phyloP scores from a whole-genome alignment of 2,113 vertebrate genomes.

The Sturnira hondurensis region DNA sequence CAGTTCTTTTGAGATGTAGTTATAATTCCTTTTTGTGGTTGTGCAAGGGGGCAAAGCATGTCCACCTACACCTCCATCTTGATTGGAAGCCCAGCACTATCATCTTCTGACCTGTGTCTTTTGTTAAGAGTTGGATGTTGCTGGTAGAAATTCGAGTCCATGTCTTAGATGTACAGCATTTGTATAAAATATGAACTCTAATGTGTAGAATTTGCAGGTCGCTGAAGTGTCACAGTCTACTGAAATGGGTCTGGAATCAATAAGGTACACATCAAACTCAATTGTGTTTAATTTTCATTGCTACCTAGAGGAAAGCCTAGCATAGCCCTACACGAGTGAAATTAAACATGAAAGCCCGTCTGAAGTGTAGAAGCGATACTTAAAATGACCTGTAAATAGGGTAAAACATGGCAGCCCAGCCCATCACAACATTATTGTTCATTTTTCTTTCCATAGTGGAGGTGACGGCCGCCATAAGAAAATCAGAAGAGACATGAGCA shows the following conservation, averaged over 20 bases:
- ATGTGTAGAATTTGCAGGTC: conserved; percentile 70
- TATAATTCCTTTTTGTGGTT: no score
- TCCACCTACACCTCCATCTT: no score
- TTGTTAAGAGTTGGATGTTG: neutral
- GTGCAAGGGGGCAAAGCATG: no score
- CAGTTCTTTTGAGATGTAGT: no score
- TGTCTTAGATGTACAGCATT: neutral
- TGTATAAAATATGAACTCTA: conserved; percentile 67
- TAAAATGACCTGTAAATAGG: conserved; percentile 62
- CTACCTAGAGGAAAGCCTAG: conserved; percentile 68
- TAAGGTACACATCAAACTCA: conserved; percentile 76
- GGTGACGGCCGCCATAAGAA: conserved; percentile 7
- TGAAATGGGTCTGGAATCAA: conserved; percentile 76
- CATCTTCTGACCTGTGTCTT: conserved; percentile 41
- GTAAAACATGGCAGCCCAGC: conserved; percentile 48
- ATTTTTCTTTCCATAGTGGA: conserved; percentile 22
- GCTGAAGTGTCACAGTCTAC: conserved; percentile 72
- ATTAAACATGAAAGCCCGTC: conserved; percentile 67
- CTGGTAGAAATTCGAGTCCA: neutral
- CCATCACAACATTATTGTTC: neutral
- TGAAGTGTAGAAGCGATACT: conserved; percentile 56
- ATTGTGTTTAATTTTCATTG: conserved; percentile 75
- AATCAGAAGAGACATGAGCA: conserved; percentile 52
- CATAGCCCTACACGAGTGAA: conserved; percentile 50
- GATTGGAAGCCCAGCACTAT: neutral